Conservation (phyloP, 2,113 vertebrate species). For the Cyphomyrus discorhynchus region DNA sequence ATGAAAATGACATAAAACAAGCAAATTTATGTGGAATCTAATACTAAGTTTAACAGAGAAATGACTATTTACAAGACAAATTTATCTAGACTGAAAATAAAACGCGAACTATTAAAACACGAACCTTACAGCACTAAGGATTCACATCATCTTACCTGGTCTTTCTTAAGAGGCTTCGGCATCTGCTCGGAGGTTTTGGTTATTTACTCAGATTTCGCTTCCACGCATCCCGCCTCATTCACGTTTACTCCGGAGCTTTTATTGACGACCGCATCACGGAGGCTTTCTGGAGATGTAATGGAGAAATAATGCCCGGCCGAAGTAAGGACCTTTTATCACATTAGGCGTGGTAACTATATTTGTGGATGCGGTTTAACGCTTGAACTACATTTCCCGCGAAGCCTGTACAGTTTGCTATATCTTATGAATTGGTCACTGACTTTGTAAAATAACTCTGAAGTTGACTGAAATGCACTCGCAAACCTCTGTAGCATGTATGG, state of each 20-base stretch:
- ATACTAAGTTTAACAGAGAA: conserved; percentile 3
- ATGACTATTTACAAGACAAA: conserved; percentile 4
- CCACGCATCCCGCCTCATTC: conserved; percentile 24
- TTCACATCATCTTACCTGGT: conserved; percentile 25
- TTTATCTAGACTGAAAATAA: conserved; percentile 51
- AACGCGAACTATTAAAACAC: conserved; percentile 34
- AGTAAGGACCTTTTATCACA: conserved; percentile 44
- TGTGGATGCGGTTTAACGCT: not conserved
- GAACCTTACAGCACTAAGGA: conserved; percentile 20
- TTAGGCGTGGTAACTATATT: not conserved
- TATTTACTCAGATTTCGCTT: not conserved
- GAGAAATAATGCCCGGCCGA: conserved; percentile 11
- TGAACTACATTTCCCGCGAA: not conserved
- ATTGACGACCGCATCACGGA: conserved; percentile 29
- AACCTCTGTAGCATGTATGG: not conserved
- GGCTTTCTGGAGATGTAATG: not conserved
- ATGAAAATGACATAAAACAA: conserved; percentile 33
- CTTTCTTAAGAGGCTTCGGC: not conserved
- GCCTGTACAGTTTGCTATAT: not conserved
- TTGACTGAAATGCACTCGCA: not conserved
- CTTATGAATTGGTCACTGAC: not conserved
- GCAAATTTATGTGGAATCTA: not conserved
- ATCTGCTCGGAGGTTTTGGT: not conserved
- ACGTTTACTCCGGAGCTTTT: conserved; percentile 15
- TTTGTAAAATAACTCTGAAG: not conserved